phyloP scores from a whole-genome alignment of 2,888 invertebrate genomes.

The Odontocerum albicorne region DNA sequence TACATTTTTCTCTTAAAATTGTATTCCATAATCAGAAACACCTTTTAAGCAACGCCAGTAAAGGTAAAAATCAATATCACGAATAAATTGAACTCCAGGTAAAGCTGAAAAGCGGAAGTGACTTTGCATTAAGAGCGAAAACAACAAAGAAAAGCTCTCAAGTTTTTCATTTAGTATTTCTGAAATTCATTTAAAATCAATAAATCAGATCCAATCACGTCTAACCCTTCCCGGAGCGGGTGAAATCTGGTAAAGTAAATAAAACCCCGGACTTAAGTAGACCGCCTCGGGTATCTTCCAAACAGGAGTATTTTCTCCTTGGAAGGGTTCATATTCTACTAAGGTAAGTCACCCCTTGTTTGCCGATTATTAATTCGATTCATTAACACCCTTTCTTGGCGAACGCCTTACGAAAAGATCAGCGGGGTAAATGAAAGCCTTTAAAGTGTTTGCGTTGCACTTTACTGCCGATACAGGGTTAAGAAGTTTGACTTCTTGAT shows the following conservation, averaged over 20 bases:
- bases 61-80: too few relatives aligned
- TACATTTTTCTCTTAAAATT: too few relatives aligned
- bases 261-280: constrained; percentile 8
- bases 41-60: too few relatives aligned
- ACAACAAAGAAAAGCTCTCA: too few relatives aligned
- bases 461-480: constrained; percentile 12
- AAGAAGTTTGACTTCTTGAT: not conserved
- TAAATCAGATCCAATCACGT: constrained; percentile 1
- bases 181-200: too few relatives aligned
- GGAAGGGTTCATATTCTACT: not conserved
- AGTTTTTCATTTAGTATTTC: too few relatives aligned
- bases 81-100: too few relatives aligned
- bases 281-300: constrained; percentile 6
- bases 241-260: constrained; percentile 15
- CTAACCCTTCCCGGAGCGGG: not conserved
- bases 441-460: constrained; percentile 35
- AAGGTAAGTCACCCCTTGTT: constrained; percentile 30
- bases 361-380: constrained; percentile 38
- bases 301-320: constrained; percentile 1
- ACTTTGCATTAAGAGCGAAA: too few relatives aligned
- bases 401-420: constrained; percentile 28
- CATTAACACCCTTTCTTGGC: constrained; percentile 35
- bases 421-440: constrained; percentile 22
- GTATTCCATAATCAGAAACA: too few relatives aligned
- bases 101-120: too few relatives aligned